A percentile compares a stretch with the other conserved stretches of the same genome.
Evolutionary conservation across 2,113 vertebrate species (phyloP).

Genomic region (Tachysurus fulvidraco): DNA sequence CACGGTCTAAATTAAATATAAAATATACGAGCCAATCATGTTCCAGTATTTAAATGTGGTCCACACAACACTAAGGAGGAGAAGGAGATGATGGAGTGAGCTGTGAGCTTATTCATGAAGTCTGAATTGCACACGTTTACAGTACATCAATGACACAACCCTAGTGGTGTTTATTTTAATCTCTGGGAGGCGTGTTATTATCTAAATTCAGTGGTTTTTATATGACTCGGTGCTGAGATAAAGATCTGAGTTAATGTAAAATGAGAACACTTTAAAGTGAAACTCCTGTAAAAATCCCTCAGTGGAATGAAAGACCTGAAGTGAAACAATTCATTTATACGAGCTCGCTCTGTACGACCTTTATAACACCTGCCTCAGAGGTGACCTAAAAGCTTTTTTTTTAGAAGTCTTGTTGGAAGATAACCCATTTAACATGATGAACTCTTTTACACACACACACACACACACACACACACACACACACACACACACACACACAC

Average conservation of each 20-base stretch:
- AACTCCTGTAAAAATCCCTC: not conserved
- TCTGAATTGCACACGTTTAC: not conserved
- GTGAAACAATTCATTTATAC: not conserved
- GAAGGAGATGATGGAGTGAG: not conserved
- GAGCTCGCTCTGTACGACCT: slow-evolving; percentile 33
- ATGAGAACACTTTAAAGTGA: not conserved
- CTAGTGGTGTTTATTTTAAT: not conserved
- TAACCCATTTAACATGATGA: slow-evolving; percentile 53
- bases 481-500: not conserved
- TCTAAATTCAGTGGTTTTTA: not conserved
- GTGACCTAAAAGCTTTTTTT: slow-evolving; percentile 56
- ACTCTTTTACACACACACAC: not conserved
- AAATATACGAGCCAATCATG: not conserved
- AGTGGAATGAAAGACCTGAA: not conserved
- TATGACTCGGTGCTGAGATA: not conserved
- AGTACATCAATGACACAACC: not conserved
- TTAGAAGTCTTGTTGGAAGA: slow-evolving; percentile 50
- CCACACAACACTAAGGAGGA: not conserved
- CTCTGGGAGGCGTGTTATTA: not conserved
- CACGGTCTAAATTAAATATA: not conserved
- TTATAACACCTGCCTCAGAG: slow-evolving; percentile 32
- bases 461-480: not conserved
- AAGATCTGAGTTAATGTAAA: not conserved
- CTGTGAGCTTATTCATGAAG: not conserved
- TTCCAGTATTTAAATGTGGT: not conserved